Conservation (phyloP, 2,888 invertebrate species). For the Thera obeliscata region DNA sequence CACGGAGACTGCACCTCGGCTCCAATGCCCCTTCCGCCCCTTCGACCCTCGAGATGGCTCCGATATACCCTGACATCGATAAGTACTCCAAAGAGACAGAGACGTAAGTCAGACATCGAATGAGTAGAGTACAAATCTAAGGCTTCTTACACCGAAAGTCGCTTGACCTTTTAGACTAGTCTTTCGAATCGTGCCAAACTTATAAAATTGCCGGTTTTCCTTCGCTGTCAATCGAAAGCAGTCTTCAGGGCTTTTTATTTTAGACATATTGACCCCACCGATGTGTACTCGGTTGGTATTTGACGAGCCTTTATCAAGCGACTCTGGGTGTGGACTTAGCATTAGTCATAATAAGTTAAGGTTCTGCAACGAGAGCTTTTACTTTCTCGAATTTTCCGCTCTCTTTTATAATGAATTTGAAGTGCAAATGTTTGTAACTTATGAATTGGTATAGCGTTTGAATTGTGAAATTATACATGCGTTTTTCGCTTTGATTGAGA, state of each 20-base stretch:
- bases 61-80: constrained; percentile 92
- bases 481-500: constrained; percentile 8
- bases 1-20: constrained; percentile 87
- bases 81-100: constrained; percentile 93
- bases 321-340: constrained; percentile 32
- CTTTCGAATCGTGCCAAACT: constrained; percentile 19
- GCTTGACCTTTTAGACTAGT: constrained; percentile 20
- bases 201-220: constrained; percentile 14
- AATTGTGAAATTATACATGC: constrained; percentile 10
- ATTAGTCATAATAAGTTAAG: constrained; percentile 28
- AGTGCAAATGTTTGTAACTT: constrained; percentile 16
- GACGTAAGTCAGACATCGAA: constrained; percentile 83
- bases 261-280: constrained; percentile 19
- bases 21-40: constrained; percentile 94
- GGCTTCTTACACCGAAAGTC: constrained; percentile 32
- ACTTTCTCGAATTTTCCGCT: constrained; percentile 39
- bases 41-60: constrained; percentile 93
- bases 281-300: constrained; percentile 21
- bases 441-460: constrained; percentile 23
- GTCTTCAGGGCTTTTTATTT: constrained; percentile 13
- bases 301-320: constrained; percentile 23
- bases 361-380: constrained; percentile 27
- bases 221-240: constrained; percentile 13
- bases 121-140: constrained; percentile 28
- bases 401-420: constrained; percentile 37